Base-by-base conservation (phyloP, 2,888 invertebrate genomes). In the Lasioglossum leucozonium region DNA sequence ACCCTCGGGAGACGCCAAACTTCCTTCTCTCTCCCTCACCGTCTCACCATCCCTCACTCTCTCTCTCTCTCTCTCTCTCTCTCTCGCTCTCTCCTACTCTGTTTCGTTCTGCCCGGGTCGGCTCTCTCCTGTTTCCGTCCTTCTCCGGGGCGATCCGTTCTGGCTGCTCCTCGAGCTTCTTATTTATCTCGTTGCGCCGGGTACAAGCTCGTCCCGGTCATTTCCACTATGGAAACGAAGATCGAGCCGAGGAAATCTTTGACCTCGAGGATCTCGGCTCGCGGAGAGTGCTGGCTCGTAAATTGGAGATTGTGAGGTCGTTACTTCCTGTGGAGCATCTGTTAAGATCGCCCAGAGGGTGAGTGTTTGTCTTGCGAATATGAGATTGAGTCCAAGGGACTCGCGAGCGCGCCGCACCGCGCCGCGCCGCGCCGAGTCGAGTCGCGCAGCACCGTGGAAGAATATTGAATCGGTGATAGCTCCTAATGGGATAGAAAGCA, bases 151-250 rank as follows among this genome's bases (percentile, higher is more conserved):
- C 51, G 26, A 42, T 40, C 44, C 65, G 72, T 65, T 71, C 74
- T 79, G 72, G 72, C 44, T 62, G 75, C 67, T 65, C 69, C 79
- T 69, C 85, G 69, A 67, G 82, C 81, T 80, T 87, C 86, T 91
- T 92, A 89, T 92, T 92, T 92, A 92, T 92, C 89, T 86, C 87
- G 85, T 87, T 88, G 89, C 86, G 86, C 87, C 90, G 89, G n/a
- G 88, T 86, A 75, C 81, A 72, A 82, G 37, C 81, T 84, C 88
- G 90, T 90, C 88, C 86, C 89, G 90, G 86, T 91, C 89, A 89
- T 90, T 89, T 91, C 85, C 86, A 87, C 85, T 86, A 86, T 87
- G 80, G 84, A 85, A 88, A 86, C 84, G 88, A 88, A 84, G 81
- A 81, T 65, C 82, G 77, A 81, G 82, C 77, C 72, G 75, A 72